Evolutionary conservation across 2,113 vertebrate genomes (phyloP).

Genomic region (Hippocampus abdominalis): DNA sequence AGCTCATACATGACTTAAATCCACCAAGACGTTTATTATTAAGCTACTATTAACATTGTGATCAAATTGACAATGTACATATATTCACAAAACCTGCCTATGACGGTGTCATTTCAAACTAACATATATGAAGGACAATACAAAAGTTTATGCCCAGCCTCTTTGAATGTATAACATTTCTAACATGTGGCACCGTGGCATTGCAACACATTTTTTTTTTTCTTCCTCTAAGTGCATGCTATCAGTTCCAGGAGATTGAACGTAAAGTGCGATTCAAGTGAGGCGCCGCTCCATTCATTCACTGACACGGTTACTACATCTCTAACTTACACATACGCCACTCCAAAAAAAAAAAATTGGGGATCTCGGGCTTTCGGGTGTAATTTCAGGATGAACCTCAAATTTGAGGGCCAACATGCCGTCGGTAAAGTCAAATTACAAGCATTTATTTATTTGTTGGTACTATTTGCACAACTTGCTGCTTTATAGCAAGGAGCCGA

Average conservation of each 20-base stretch:
- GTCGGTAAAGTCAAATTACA: too few relatives aligned
- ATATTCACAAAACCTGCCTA: slow-evolving; percentile 64
- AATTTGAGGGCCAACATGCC: background rate
- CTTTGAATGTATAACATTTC: slow-evolving; percentile 68
- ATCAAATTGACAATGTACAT: slow-evolving; percentile 60
- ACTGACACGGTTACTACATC: background rate
- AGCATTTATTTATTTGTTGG: background rate
- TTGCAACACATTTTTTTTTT: slow-evolving; percentile 42
- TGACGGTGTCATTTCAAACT: slow-evolving; percentile 60
- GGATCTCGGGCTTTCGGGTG: background rate
- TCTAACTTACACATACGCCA: slow-evolving; percentile 6
- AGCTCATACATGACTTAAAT: background rate
- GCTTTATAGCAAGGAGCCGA: background rate
- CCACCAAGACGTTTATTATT: slow-evolving; percentile 66
- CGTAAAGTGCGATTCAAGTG: slow-evolving; percentile 57
- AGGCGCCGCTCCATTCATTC: slow-evolving; percentile 18
- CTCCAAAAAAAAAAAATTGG: background rate
- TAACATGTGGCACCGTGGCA: slow-evolving; percentile 59
- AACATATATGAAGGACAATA: slow-evolving; percentile 48
- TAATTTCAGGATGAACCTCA: background rate
- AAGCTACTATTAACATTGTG: slow-evolving; percentile 52
- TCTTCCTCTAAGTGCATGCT: slow-evolving; percentile 34
- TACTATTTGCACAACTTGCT: background rate
- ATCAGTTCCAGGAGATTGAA: slow-evolving; percentile 31
- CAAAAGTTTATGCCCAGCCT: slow-evolving; percentile 55